phyloP scores from a whole-genome alignment of 2,113 vertebrate genomes.

The Copsychus sechellarum region DNA sequence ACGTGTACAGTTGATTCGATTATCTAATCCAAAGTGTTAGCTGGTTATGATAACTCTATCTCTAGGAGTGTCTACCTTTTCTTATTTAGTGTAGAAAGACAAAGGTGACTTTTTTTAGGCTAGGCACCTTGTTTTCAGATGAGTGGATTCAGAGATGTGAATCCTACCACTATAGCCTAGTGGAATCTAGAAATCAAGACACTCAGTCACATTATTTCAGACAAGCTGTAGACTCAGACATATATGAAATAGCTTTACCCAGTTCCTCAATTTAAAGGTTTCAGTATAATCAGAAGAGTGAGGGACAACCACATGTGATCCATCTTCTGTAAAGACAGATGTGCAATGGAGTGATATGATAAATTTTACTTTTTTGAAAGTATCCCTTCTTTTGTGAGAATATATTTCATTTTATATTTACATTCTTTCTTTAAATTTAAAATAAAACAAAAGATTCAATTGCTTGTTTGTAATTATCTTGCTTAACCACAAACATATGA shows the following conservation, averaged over 20 bases:
- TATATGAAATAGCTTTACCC: not conserved
- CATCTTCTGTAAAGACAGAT: not conserved
- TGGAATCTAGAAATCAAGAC: not conserved
- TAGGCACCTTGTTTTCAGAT: not conserved
- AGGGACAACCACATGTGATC: not conserved
- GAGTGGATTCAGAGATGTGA: rapidly evolving
- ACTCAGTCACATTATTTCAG: not conserved
- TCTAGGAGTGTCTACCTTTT: not conserved
- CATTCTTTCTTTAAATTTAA: not conserved
- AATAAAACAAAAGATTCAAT: not conserved
- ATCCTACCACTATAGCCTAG: not conserved
- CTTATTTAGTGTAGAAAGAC: not conserved
- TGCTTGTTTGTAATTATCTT: not conserved
- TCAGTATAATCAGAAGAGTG: not conserved
- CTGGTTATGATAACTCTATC: not conserved
- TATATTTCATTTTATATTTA: not conserved
- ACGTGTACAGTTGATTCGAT: not conserved
- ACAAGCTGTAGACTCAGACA: not conserved
- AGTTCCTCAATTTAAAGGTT: not conserved
- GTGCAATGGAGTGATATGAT: not conserved
- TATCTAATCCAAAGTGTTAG: not conserved
- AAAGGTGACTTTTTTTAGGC: not conserved
- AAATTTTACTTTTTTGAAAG: not conserved
- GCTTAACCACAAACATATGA: not conserved
- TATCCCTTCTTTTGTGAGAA: not conserved